These are phyloP conservation scores for Cyanistes caeruleus DNA, from an alignment of 2,113 vertebrate species.

Conservation along the genomic window DNA sequence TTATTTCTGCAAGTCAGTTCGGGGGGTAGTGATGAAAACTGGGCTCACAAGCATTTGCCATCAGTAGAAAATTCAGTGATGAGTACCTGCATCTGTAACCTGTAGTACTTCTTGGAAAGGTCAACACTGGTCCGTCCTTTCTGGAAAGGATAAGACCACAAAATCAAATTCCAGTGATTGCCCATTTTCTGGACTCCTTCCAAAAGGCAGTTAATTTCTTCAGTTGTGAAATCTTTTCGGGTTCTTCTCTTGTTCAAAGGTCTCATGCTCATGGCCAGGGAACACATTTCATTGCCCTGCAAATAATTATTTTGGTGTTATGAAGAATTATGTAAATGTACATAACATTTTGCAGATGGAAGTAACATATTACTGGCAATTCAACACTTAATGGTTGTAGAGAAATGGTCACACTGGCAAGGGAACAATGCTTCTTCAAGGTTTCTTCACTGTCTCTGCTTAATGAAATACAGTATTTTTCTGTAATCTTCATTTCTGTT, in stretches of 20 bases:
- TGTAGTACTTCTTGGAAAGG: conserved; percentile 77
- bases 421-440: neutral
- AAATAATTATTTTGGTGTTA: neutral
- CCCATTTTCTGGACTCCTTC: conserved; percentile 75
- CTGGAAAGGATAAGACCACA: conserved; percentile 81
- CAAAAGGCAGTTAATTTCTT: conserved; percentile 74
- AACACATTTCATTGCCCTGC: neutral
- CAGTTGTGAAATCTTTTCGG: conserved; percentile 73
- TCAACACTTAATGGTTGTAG: neutral
- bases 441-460: neutral
- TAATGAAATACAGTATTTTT: neutral
- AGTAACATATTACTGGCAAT: neutral
- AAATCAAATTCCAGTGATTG: conserved; percentile 79
- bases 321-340: neutral
- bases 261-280: neutral
- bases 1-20: neutral
- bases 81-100: conserved; percentile 42
- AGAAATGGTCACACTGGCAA: neutral
- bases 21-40: neutral
- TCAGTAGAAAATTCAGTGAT: neutral
- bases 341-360: neutral
- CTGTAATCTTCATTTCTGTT: neutral
- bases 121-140: conserved; percentile 73
- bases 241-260: neutral
- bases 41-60: neutral